These are phyloP conservation scores for Brenthis daphne DNA, from an alignment of 2,888 invertebrate species.

Conservation along the genomic window DNA sequence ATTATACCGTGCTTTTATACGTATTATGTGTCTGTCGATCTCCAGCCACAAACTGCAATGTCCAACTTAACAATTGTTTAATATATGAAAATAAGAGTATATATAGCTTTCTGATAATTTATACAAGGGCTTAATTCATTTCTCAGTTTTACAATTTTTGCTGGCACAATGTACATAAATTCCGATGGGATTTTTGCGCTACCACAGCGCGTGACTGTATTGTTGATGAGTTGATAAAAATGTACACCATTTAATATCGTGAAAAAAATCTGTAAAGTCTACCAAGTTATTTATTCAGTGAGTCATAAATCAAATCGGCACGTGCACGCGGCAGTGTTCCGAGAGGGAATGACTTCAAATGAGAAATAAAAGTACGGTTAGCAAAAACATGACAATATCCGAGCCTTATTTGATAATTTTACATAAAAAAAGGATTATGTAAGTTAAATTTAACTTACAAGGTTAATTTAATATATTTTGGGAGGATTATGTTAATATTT, in stretches of 20 bases:
- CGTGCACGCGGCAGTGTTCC: constrained; percentile 57
- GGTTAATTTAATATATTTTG: constrained; percentile 1
- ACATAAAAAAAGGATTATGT: constrained; percentile 5
- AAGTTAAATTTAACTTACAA: constrained; percentile 9
- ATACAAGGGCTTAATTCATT: constrained; percentile 14
- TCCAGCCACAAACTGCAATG: constrained; percentile 27
- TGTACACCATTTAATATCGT: constrained; percentile 36
- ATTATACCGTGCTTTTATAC: too few species aligned
- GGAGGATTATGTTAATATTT: neutral
- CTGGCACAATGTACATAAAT: constrained; percentile 22
- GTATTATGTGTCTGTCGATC: too few species aligned
- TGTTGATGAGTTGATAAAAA: constrained; percentile 40
- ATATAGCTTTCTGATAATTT: constrained; percentile 18
- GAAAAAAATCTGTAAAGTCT: constrained; percentile 51
- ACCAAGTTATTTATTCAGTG: constrained; percentile 69
- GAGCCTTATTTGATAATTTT: constrained; percentile 21
- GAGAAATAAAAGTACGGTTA: constrained; percentile 34
- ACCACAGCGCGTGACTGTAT: constrained; percentile 37
- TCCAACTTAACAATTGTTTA: constrained; percentile 22
- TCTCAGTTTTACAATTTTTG: constrained; percentile 26
- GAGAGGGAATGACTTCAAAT: constrained; percentile 28
- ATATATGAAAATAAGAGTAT: constrained; percentile 13
- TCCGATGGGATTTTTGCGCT: constrained; percentile 26
- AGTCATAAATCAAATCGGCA: constrained; percentile 74
- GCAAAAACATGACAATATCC: constrained; percentile 29